Evolutionary conservation across 2,888 invertebrate genomes (phyloP), one percentile per base, ranked within the genome.

Genomic region (Tanaodytes sp.): DNA sequence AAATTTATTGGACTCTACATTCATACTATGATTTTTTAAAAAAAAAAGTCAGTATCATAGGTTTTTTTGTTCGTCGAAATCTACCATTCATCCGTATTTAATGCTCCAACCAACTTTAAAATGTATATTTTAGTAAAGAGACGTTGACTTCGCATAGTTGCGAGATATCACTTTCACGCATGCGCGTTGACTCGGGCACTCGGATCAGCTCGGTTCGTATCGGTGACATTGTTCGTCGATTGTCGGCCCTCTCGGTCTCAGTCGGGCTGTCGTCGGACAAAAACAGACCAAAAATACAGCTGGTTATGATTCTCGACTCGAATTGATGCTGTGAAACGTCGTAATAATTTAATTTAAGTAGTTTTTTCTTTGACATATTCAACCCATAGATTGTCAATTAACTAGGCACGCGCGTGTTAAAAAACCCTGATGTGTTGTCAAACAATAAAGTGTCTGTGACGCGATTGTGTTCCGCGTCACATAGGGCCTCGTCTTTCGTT

Each of bases 251-350:
- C 39, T 58, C 69, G 65, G 52, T 19, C 49, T 59, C 42, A 40
- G 57, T 58, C 57, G 59, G 57, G 52, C 9, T 52, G 51, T 66
- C 57, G 61, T 61, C 66, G 66, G 66, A 67, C 43, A 54, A 67
- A 67, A 67, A 61, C 66, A 61, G 69, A 62, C 68, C 4, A 70
- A 71, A 72, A 72, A 72, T 70, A 70, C 70, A 65, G 66, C 58
- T 63, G 63, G 78, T 75, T 78, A 77, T 73, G 79, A 78, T 77
- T 76, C 74, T 75, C 74, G 74, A 76, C 73, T 79, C 71, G 76
- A 76, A 76, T 76, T 77, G 78, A 81, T 76, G 77, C 75, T 75
- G 73, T 73, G 73, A 68, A 72, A n/a, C 72, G 63, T 75, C 73
- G 75, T 74, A 77, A 77, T 77, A 73, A 36, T 66, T 66, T 55